phyloP scores from a whole-genome alignment of 2,113 vertebrate species.

The Turnix velox region DNA sequence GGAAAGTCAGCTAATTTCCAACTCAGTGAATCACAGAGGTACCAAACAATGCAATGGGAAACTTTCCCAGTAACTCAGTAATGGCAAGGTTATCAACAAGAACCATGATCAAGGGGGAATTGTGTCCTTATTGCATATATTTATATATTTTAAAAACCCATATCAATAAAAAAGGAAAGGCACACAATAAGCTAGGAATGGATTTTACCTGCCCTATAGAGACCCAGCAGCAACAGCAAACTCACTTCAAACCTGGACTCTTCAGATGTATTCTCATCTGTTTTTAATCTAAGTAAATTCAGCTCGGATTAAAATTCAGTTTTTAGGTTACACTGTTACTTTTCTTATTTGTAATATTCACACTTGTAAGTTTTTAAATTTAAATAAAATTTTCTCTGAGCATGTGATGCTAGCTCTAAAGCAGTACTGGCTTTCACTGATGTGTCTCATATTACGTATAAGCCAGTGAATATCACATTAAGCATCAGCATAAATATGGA shows the following conservation, averaged over 20 bases:
- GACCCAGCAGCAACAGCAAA: neutral
- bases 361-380: neutral
- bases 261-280: neutral
- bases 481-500: neutral
- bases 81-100: neutral
- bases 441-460: neutral
- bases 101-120: neutral
- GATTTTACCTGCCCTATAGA: neutral
- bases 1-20: neutral
- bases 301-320: neutral
- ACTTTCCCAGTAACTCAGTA: neutral
- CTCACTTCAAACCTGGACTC: neutral
- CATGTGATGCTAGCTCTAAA: neutral
- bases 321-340: neutral
- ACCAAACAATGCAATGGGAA: neutral
- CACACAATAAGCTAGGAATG: neutral
- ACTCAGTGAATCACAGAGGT: neutral
- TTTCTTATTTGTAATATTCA: neutral
- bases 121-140: accelerated
- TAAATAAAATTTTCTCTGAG: neutral
- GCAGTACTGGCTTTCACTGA: neutral
- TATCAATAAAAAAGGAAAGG: neutral
- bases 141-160: neutral
- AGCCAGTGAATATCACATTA: neutral
- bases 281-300: neutral